Conservation (phyloP, 2,113 vertebrate species). For the Grantiella picta region DNA sequence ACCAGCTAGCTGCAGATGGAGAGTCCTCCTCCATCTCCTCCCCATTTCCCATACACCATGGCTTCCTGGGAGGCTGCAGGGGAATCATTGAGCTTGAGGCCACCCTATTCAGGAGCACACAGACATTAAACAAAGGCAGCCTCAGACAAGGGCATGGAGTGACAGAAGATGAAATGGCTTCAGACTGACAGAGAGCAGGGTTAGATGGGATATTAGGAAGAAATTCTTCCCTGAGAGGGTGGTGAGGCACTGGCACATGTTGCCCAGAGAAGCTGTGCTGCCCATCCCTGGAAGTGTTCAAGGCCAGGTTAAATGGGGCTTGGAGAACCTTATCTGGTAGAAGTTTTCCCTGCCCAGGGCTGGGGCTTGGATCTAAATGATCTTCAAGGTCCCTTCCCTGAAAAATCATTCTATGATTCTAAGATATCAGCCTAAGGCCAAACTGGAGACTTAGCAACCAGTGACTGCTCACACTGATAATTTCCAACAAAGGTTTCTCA, state of each 20-base stretch:
- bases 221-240: not conserved
- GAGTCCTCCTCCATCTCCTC: not conserved
- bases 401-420: not conserved
- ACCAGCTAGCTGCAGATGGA: not conserved
- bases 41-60: rapidly evolving
- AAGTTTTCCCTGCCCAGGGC: not conserved
- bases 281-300: not conserved
- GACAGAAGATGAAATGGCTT: not conserved
- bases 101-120: not conserved
- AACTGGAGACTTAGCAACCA: not conserved
- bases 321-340: not conserved
- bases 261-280: not conserved
- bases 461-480: not conserved
- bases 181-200: not conserved
- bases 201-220: not conserved
- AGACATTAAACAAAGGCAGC: not conserved
- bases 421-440: not conserved
- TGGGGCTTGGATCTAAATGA: not conserved
- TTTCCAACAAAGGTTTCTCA: not conserved
- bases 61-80: not conserved
- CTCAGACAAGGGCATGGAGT: not conserved
- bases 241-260: rapidly evolving
- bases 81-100: not conserved
- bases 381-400: not conserved
- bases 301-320: not conserved